A percentile compares a stretch with the other conserved stretches of the same genome.
These are phyloP conservation scores for Rostratula benghalensis DNA, from an alignment of 2,113 vertebrate genomes.

Conservation along the genomic window DNA sequence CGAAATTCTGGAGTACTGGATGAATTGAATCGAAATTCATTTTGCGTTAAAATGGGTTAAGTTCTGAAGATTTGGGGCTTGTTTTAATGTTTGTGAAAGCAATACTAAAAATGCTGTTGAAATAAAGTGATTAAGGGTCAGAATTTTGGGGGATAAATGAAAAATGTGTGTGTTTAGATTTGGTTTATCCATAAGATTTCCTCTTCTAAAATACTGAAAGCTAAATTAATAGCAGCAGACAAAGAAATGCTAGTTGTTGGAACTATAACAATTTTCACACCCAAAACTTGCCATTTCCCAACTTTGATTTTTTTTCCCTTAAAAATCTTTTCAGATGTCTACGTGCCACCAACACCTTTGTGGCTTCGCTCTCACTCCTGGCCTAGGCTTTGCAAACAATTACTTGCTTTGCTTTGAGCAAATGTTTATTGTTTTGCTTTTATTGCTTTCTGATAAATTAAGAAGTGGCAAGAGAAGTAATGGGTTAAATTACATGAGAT, in stretches of 20 bases:
- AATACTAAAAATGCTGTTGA: not conserved
- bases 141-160: not conserved
- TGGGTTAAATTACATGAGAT: not conserved
- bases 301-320: not conserved
- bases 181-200: not conserved
- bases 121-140: not conserved
- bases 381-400: not conserved
- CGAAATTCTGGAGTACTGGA: not conserved
- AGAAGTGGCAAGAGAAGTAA: too few species aligned
- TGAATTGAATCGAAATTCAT: not conserved
- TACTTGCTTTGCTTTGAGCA: not conserved
- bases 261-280: not conserved
- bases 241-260: not conserved
- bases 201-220: not conserved
- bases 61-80: not conserved
- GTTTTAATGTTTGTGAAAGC: not conserved
- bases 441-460: not conserved
- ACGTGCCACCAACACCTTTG: fast-evolving
- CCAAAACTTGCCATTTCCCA: not conserved
- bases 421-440: not conserved
- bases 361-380: not conserved
- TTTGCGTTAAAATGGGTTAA: not conserved
- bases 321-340: fast-evolving
- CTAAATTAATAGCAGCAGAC: not conserved
- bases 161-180: too few species aligned